Conservation (phyloP, 2,888 invertebrate genomes). For the Dione vanillae region DNA sequence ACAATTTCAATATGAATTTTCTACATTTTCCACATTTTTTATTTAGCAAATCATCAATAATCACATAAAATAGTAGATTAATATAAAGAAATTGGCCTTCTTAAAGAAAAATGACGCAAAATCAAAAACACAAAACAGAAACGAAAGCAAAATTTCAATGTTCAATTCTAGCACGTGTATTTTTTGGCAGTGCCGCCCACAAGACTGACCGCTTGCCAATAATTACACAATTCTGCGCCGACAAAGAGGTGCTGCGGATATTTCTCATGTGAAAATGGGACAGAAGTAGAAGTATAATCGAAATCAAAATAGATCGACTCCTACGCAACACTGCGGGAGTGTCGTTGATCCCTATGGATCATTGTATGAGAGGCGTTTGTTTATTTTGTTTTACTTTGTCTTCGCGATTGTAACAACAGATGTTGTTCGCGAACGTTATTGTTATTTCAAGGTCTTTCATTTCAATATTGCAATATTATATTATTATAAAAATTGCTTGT, state of each 20-base stretch:
- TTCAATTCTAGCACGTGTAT: conserved; percentile 62
- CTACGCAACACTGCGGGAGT: conserved; percentile 69
- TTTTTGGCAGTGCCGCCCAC: conserved; percentile 67
- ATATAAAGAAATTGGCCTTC: background rate
- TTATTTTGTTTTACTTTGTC: conserved; percentile 51
- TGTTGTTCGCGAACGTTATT: conserved; percentile 9
- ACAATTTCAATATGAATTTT: too few relatives aligned
- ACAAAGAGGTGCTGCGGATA: conserved; percentile 54
- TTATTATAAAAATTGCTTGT: background rate
- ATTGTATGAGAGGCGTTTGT: conserved; percentile 63
- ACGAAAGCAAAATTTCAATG: conserved; percentile 19
- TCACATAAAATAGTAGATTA: background rate
- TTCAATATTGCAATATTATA: background rate
- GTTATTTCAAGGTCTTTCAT: background rate
- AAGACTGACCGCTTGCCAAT: conserved; percentile 73
- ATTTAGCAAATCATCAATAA: background rate
- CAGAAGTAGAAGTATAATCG: conserved; percentile 61
- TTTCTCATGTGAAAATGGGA: conserved; percentile 49
- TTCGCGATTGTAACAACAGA: conserved; percentile 23
- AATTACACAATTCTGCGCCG: conserved; percentile 69
- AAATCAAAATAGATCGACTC: conserved; percentile 76
- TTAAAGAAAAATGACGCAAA: conserved; percentile 7
- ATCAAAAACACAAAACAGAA: conserved; percentile 10
- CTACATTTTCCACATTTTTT: background rate
- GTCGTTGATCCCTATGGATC: conserved; percentile 79